Evolutionary conservation across 2,797 vertebrate species (phyloP).

Genomic region (Cossypha polioptera): DNA sequence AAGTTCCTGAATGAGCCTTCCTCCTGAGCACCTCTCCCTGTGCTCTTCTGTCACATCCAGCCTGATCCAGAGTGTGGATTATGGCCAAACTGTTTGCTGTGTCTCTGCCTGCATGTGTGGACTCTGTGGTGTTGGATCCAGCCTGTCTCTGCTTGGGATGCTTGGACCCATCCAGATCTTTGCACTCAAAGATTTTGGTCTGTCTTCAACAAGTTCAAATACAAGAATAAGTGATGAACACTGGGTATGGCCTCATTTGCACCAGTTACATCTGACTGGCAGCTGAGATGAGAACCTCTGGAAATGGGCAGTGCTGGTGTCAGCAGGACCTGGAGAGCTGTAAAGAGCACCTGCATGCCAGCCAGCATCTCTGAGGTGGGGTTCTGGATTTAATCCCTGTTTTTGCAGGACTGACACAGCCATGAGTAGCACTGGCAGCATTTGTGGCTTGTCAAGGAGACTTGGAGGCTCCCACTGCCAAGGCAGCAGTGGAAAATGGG

Average conservation of each 20-base stretch:
- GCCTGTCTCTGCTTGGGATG: background rate
- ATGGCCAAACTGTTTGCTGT: background rate
- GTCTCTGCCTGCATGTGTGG: fast-evolving
- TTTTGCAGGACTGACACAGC: background rate
- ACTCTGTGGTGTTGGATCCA: background rate
- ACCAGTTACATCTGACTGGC: background rate
- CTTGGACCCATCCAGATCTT: background rate
- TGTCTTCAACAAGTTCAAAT: background rate
- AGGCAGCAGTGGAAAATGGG: background rate
- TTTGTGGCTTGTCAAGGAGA: background rate
- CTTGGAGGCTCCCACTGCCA: background rate
- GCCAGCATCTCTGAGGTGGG: background rate
- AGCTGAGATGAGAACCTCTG: background rate
- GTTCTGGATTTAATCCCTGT: background rate
- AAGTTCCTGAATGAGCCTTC: background rate
- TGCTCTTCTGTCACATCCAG: background rate
- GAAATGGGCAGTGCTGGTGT: background rate
- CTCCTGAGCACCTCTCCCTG: background rate
- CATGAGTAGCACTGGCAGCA: fast-evolving
- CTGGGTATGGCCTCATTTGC: fast-evolving
- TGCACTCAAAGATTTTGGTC: background rate
- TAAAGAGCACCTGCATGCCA: background rate
- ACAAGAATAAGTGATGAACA: background rate
- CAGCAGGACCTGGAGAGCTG: background rate
- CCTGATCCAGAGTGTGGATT: background rate